phyloP scores from a whole-genome alignment of 2,888 invertebrate genomes.

The Caenorhabditis sulstoni region DNA sequence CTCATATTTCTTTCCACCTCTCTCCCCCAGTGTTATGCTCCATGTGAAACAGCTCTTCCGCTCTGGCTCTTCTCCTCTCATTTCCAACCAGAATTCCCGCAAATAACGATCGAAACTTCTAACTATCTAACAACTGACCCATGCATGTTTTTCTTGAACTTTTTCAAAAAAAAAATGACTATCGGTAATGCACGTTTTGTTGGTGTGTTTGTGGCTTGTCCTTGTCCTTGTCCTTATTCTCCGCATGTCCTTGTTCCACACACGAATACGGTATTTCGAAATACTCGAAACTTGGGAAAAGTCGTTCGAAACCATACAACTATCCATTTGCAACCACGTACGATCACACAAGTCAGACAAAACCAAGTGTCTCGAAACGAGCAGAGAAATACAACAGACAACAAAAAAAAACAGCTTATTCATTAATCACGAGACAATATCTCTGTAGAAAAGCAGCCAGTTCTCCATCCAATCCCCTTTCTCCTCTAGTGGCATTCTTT shows the following conservation, averaged over 20 bases:
- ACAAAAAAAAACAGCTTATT: conserved; percentile 46
- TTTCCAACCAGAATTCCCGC: neutral
- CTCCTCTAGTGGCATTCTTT: neutral
- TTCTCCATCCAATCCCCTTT: neutral
- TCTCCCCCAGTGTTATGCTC: conserved; percentile 46
- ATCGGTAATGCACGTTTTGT: too few species aligned
- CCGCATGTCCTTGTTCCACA: conserved; percentile 28
- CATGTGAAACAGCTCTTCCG: conserved; percentile 16
- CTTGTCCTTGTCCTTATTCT: conserved; percentile 5
- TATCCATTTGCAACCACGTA: conserved; percentile 30
- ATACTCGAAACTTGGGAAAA: conserved; percentile 19
- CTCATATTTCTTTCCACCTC: neutral
- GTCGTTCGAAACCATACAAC: conserved; percentile 26
- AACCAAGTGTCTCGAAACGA: neutral
- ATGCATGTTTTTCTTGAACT: neutral
- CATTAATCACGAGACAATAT: conserved; percentile 38
- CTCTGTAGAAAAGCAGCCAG: conserved; percentile 3
- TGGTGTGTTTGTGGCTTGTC: conserved; percentile 3
- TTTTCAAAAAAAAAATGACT: too few species aligned
- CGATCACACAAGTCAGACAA: neutral
- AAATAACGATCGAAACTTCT: conserved; percentile 4
- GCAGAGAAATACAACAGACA: conserved; percentile 4
- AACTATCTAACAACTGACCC: conserved; percentile 7
- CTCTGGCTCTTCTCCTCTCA: conserved; percentile 1
- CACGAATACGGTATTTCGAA: neutral